These are phyloP conservation scores for Spilogale gracilis DNA, from an alignment of 2,113 vertebrate species.

Conservation along the genomic window DNA sequence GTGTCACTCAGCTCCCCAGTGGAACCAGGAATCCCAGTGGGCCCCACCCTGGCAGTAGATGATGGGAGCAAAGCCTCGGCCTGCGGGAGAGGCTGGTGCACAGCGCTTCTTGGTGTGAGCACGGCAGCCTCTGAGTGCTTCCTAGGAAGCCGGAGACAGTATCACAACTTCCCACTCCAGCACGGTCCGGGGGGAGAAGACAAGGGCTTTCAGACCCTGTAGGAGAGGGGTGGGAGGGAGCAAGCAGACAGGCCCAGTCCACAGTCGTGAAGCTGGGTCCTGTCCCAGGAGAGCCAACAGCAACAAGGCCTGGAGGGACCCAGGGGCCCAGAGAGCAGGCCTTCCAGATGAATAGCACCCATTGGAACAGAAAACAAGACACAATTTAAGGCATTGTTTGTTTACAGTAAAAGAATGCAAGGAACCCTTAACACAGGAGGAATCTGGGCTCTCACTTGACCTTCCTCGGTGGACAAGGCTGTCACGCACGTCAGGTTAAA, in stretches of 20 bases:
- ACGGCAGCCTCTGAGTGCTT: neutral
- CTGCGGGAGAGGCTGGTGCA: neutral
- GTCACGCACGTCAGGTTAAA: constrained; percentile 52
- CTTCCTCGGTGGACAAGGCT: constrained; percentile 64
- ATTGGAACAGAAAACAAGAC: constrained; percentile 76
- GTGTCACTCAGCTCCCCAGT: constrained; percentile 67
- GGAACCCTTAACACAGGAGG: constrained; percentile 69
- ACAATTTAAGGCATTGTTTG: constrained; percentile 81
- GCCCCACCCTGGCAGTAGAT: constrained; percentile 64
- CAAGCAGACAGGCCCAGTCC: constrained; percentile 53
- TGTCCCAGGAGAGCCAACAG: constrained; percentile 42
- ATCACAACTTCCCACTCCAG: neutral
- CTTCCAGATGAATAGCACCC: constrained; percentile 81
- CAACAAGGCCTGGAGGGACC: constrained; percentile 53
- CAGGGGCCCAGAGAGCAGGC: constrained; percentile 49
- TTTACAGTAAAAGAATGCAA: constrained; percentile 80
- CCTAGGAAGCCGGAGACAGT: constrained; percentile 19
- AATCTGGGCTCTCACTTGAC: constrained; percentile 69
- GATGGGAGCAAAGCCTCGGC: neutral
- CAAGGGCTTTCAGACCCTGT: neutral
- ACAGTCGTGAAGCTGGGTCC: constrained; percentile 23
- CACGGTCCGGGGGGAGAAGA: neutral
- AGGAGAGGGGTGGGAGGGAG: constrained; percentile 16
- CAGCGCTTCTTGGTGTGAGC: neutral
- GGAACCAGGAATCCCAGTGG: neutral